Evolutionary conservation across 2,797 vertebrate genomes (phyloP), one percentile per base, ranked within the genome.

Genomic region (Zonotrichia albicollis): DNA sequence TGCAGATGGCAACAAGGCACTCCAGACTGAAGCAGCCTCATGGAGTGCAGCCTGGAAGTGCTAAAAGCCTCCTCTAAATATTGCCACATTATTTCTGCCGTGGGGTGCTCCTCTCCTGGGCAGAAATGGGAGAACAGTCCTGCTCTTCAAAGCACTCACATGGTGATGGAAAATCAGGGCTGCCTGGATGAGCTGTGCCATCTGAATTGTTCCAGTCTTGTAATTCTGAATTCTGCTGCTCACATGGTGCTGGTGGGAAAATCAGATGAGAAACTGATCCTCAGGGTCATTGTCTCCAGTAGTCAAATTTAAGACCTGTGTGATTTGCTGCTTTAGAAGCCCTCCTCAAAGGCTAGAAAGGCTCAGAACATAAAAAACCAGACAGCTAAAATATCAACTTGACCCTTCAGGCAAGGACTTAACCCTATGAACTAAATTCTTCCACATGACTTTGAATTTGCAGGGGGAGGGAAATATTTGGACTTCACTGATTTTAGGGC

Each of bases 201-300:
- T 32, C 42, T 84, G 74, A 77, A 9, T 51, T 40, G 6, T 45
- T 54, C 32, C 3, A 3, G 34, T 22, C 51, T 66, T 61, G 13
- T 29, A 40, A 2, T 18, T 17, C 61, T 15, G 19, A 15, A 21
- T 75, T 76, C 54, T 78, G 55, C 55, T 84, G 11, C 58, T 86
- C 3, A 1, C 1, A 0, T 18, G 34, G 8, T 58, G 9, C 14
- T 38, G 8, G 9, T 7, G 9, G 23, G 13, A 16, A 55, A 6
- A 25, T 25, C 23, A 57, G 30, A 22, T 3, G 12, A 26, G 42
- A 85, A 71, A 6, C 13, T 62, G 29, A 26, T 29, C 45, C 43
- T 81, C 30, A 9, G 48, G 10, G 14, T 26, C 32, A 5, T 5
- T 38, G 26, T 7, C 29, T 82, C 16, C 30, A 51, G n/a, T 3